A percentile compares a stretch with the other conserved stretches of the same genome.
Conservation (phyloP, 1,140 invertebrate genomes). For the Papilio xuthus region DNA sequence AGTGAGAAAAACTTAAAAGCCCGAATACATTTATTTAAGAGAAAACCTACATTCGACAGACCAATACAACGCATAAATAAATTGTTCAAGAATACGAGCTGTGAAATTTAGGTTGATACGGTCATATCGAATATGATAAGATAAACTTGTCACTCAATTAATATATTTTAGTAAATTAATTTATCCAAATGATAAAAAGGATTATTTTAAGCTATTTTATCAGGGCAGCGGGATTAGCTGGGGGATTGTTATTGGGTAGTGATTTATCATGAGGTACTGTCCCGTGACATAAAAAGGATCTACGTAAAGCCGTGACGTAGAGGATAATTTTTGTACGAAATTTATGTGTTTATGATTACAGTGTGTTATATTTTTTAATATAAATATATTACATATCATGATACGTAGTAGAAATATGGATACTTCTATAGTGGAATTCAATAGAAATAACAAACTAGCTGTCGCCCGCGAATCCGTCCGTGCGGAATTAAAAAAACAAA, state of each 20-base stretch:
- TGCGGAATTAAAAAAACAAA: no score
- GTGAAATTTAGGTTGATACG: constrained; percentile 38
- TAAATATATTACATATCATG: neutral
- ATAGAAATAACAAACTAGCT: no score
- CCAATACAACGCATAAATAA: neutral
- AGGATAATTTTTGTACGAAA: neutral
- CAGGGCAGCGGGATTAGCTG: constrained; percentile 38
- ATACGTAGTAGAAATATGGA: no score
- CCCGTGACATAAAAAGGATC: constrained; percentile 6
- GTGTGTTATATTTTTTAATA: neutral
- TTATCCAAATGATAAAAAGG: constrained; percentile 53
- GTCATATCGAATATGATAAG: constrained; percentile 53
- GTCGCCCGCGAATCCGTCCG: no score
- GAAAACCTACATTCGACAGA: neutral
- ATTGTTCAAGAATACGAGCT: neutral
- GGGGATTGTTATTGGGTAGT: constrained; percentile 9
- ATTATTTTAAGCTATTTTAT: constrained; percentile 57
- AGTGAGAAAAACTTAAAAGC: constrained; percentile 9
- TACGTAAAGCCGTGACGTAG: neutral
- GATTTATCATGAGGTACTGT: constrained; percentile 24
- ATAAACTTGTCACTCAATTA: constrained; percentile 60
- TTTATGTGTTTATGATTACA: neutral
- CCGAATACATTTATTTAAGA: constrained; percentile 6
- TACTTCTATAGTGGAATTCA: no score
- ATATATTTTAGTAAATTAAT: constrained; percentile 66